These are phyloP conservation scores for Vireo griseus DNA, from an alignment of 2,797 vertebrate species.

Conservation along the genomic window DNA sequence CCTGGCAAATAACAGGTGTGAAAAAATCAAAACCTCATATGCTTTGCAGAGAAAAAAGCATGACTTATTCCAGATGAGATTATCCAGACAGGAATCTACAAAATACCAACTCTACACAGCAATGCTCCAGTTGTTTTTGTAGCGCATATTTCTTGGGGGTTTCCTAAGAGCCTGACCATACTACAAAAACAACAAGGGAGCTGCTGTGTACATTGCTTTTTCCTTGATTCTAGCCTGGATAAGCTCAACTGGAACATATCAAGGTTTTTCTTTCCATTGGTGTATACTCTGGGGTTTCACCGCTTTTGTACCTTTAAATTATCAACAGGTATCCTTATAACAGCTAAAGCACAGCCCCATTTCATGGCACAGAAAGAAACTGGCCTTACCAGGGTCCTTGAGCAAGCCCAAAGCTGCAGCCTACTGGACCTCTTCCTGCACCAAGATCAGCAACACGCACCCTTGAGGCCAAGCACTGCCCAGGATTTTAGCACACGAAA, in stretches of 20 bases:
- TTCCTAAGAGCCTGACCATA: conserved; percentile 58
- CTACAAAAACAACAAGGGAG: conserved; percentile 53
- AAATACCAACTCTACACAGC: conserved; percentile 44
- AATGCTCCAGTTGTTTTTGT: conserved; percentile 11
- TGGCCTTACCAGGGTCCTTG: neutral
- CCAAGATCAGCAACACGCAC: neutral
- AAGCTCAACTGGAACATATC: conserved; percentile 48
- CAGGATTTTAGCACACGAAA: neutral
- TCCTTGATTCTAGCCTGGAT: conserved; percentile 31
- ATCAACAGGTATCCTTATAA: neutral
- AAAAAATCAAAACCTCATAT: conserved; percentile 31
- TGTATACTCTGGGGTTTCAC: neutral
- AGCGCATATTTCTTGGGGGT: conserved; percentile 53
- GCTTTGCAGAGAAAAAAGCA: neutral
- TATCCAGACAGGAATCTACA: conserved; percentile 52
- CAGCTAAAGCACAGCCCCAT: neutral
- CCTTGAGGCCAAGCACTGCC: neutral
- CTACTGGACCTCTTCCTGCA: neutral
- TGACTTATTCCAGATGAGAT: conserved; percentile 31
- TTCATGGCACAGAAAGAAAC: neutral
- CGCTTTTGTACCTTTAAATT: neutral
- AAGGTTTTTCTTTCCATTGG: neutral
- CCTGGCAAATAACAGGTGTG: conserved; percentile 38
- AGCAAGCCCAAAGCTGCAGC: neutral
- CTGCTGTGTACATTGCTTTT: conserved; percentile 37